Evolutionary conservation across 1,140 invertebrate genomes (phyloP).

Genomic region (Holcopasites calliopsidis): DNA sequence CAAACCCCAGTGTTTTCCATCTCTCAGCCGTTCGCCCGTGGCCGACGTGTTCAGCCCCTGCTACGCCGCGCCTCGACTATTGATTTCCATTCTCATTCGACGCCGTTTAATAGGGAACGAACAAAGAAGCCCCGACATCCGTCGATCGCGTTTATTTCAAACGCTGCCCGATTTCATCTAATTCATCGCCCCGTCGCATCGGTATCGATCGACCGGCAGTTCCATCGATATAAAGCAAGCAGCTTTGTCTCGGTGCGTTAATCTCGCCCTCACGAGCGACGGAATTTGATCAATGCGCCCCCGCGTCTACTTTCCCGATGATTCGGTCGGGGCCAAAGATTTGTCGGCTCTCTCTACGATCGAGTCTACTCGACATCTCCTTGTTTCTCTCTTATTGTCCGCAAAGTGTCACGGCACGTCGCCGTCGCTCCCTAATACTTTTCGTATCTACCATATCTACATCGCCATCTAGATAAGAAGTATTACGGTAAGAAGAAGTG

Average conservation of each 20-base stretch:
- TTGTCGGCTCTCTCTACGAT: background rate
- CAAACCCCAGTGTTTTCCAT: background rate
- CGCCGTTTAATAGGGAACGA: conserved; percentile 60
- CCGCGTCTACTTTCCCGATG: background rate
- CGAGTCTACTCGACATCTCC: too few species aligned
- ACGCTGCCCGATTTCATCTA: conserved; percentile 57
- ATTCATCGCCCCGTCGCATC: conserved; percentile 52
- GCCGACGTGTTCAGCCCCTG: background rate
- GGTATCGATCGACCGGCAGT: too few species aligned
- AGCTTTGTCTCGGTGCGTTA: conserved; percentile 31
- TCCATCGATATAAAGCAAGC: conserved; percentile 37
- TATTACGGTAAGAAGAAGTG: conserved; percentile 27
- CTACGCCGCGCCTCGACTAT: conserved; percentile 32
- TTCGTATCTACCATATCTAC: conserved; percentile 20
- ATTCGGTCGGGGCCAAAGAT: background rate
- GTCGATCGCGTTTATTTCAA: conserved; percentile 54
- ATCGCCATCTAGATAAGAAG: conserved; percentile 23
- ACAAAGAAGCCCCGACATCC: conserved; percentile 57
- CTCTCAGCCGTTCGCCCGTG: background rate
- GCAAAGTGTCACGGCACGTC: background rate
- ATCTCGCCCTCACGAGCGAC: background rate
- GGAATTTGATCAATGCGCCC: conserved; percentile 23
- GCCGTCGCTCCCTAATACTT: conserved; percentile 41
- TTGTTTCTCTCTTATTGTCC: background rate
- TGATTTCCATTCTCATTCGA: conserved; percentile 62